Evolutionary conservation across 2,113 vertebrate genomes (phyloP), one percentile per base, ranked within the genome.

Genomic region (Pseudonaja textilis): DNA sequence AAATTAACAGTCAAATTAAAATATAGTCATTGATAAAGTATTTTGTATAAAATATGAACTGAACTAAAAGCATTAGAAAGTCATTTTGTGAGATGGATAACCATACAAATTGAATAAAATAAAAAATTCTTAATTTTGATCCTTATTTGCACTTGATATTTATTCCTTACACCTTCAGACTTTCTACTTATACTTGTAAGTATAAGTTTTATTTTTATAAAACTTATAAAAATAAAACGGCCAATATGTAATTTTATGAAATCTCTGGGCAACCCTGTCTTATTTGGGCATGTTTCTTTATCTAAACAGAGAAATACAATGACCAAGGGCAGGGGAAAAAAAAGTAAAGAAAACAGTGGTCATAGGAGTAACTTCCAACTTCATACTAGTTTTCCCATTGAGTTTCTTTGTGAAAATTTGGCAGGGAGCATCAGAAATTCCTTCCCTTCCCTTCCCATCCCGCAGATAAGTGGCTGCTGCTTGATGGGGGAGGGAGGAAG

Each of bases 161-260:
- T 69, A 69, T 69, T n/a, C 64, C 25, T 64, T 26, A n/a, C 26
- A n/a, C 26, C 61, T n/a, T 69, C 16, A n/a, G 29, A n/a, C 12
- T 69, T n/a, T 69, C 29, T n/a, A 69, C 4, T 69, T 69, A 69
- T n/a, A 14, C 29, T n/a, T n/a, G 12, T 69, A 29, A 59, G 3
- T 59, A 59, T 59, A 59, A 59, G 57, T 59, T 95, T 95, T 92
- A 91, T 96, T 88, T 95, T 50, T 57, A 25, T 9, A 50, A 69
- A 69, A 69, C 23, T 25, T 59, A 25, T 59, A 59, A 25, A 59
- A 59, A 59, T 25, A 29, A 50, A 89, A 52, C 1, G 55, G 3
- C 34, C 69, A 91, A 45, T 85, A 9, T 26, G 4, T 59, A 47
- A 20, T 86, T 56, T 20, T 57, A 86, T 86, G 25, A 25, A 86